These are phyloP conservation scores for Cryptus viduatorius DNA, from an alignment of 2,888 invertebrate genomes.

Conservation along the genomic window DNA sequence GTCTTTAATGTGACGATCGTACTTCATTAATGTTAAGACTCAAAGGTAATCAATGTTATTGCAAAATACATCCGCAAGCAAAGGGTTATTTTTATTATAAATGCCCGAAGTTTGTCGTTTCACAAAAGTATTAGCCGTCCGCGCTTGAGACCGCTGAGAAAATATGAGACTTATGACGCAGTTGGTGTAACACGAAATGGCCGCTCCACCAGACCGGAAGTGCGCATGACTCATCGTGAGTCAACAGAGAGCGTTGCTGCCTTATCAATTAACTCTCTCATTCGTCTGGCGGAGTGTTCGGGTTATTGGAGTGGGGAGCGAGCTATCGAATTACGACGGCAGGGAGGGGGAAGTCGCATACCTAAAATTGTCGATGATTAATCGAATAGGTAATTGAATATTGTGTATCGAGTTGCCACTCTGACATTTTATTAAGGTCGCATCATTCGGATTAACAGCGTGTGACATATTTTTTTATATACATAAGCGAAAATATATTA, in stretches of 20 bases:
- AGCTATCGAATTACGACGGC: not conserved
- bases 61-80: not conserved
- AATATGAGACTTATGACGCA: constrained; percentile 7
- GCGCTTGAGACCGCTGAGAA: not conserved
- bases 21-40: not conserved
- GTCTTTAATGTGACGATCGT: not conserved
- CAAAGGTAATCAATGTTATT: not conserved
- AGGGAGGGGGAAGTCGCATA: not conserved
- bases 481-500: constrained; percentile 61
- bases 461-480: constrained; percentile 54
- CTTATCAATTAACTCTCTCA: constrained; percentile 12
- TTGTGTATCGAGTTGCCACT: constrained; percentile 16
- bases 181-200: constrained; percentile 58
- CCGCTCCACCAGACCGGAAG: constrained; percentile 34
- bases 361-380: not conserved
- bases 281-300: not conserved
- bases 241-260: not conserved
- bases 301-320: not conserved
- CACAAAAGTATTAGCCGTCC: constrained; percentile 1
- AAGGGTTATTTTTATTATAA: not conserved
- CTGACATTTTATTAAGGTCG: constrained; percentile 29
- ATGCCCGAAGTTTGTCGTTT: not conserved
- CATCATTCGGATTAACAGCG: constrained; percentile 53
- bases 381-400: not conserved
- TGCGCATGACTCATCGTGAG: constrained; percentile 1